Evolutionary conservation across 2,797 vertebrate species (phyloP), one percentile per base, ranked within the genome.

Genomic region (Lates japonicus): DNA sequence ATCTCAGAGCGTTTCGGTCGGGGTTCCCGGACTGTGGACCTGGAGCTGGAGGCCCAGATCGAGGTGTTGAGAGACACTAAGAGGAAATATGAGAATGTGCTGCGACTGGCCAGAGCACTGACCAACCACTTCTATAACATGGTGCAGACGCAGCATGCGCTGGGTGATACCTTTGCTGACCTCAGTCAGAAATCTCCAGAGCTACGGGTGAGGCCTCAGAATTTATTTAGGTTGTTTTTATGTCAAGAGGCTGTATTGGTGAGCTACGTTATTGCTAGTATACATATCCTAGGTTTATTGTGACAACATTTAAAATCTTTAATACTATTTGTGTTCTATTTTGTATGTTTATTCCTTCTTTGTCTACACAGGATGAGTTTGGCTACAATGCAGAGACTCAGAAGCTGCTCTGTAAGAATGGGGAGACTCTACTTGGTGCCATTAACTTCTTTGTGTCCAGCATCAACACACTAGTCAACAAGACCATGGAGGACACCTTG

Each of bases 131-230:
- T 99, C 93, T 98, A 98, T 96, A 98, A 97, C 95, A 97, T 99
- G 92, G 97, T 99, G 82, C 98, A 99, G 96, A 99, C 98, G 0
- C 98, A 99, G 95, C 97, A 98, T 0, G 96, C 97, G 0, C 96
- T 99, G 74, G 98, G 97, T 0, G 98, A 99, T 20, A 96, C 97
- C 87, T 99, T 99, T 46, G 97, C 98, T 0, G 98, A 99, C 92
- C 97, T 99, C 93, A 99, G 98, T 93, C 98, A 98, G 96, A 99
- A 99, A 89, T 99, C 98, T 20, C 98, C 98, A 0, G 98, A 99
- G 90, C 96, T 99, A 39, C 96, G 98, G 96, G 98, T 98, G 52
- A 94, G 90, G 41, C 9, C 33, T 52, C 1, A 14, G 2, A 49
- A 71, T 68, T 1, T 51, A 2, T 55, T 48, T 5, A 29, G 62